Conservation (phyloP, 2,888 invertebrate genomes). For the Ditula angustiorana region DNA sequence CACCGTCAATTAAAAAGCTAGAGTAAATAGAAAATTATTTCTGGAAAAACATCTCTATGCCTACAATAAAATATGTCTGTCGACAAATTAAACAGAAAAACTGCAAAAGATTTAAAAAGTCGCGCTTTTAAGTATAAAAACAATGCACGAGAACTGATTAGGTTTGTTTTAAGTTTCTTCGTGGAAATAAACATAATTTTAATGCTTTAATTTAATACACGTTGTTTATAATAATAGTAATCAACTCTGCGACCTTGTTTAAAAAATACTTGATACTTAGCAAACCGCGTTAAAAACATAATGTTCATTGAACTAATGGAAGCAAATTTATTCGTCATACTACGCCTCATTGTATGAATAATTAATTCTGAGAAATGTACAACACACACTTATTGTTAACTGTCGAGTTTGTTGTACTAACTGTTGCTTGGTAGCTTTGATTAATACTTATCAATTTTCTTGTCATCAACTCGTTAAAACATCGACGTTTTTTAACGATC, state of each 20-base stretch:
- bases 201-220: too few relatives aligned
- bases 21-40: too few relatives aligned
- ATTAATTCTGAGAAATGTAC: slow-evolving; percentile 48
- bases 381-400: slow-evolving; percentile 1
- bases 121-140: too few relatives aligned
- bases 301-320: slow-evolving; percentile 51
- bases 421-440: not conserved
- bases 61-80: too few relatives aligned
- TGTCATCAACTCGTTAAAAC: not conserved
- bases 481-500: too few relatives aligned
- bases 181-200: too few relatives aligned
- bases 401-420: slow-evolving; percentile 3
- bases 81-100: too few relatives aligned
- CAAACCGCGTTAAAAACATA: slow-evolving; percentile 49
- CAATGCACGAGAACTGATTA: too few relatives aligned
- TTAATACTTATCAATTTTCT: not conserved
- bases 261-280: slow-evolving; percentile 29
- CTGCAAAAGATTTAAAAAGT: too few relatives aligned
- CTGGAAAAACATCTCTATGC: too few relatives aligned
- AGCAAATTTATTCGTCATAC: slow-evolving; percentile 67
- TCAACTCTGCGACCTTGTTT: slow-evolving; percentile 39
- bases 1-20: too few relatives aligned
- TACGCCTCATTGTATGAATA: slow-evolving; percentile 61
- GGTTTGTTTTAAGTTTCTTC: too few relatives aligned
- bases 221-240: not conserved